Evolutionary conservation across 1,140 invertebrate species (phyloP), one percentile per base, ranked within the genome.

Genomic region (Drosophila nigromelanica): DNA sequence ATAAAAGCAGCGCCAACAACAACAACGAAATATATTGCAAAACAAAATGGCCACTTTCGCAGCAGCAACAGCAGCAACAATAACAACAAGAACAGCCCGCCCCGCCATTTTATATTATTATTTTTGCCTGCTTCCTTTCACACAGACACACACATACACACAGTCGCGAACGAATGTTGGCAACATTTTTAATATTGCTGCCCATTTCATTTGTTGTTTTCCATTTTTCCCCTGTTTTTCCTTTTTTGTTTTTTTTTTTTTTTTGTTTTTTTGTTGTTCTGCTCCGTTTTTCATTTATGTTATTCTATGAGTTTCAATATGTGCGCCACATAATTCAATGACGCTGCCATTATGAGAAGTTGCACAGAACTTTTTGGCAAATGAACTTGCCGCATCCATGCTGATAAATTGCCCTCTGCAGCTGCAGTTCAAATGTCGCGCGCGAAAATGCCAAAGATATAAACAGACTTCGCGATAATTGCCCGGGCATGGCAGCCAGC

Each of bases 41-140:
- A 78, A 78, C 81, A 74, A 85, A 85, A 79, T 74, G 75, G 67
- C 76, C 68, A 81, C 61, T 75, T 64, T 52, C 30, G 14, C 68
- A 54, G 40, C 63, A 60, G 56, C 48, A 64, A n/a, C 14, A 14
- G 12, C 11, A 59, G 40, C 39, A 54, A 54, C 15, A 64, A 35
- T 24, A 68, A 40, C 55, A 68, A 52, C 30, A 64, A 55, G 52
- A 72, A 78, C 43, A 59, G 59, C 80, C 72, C 80, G 62, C 58
- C 60, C 50, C 78, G 74, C 70, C 78, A 86, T 86, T 86, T 86
- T 78, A 78, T 82, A 80, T 78, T 80, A 66, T 80, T 80, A 83
- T 79, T 82, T 77, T 76, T 63, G 50, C 77, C 63, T 47, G 56
- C 66, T 83, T 83, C 64, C 30, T 42, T 51, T 51, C 12, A 37